Evolutionary conservation across 2,888 invertebrate species (phyloP).

Genomic region (Eristalis pertinax): DNA sequence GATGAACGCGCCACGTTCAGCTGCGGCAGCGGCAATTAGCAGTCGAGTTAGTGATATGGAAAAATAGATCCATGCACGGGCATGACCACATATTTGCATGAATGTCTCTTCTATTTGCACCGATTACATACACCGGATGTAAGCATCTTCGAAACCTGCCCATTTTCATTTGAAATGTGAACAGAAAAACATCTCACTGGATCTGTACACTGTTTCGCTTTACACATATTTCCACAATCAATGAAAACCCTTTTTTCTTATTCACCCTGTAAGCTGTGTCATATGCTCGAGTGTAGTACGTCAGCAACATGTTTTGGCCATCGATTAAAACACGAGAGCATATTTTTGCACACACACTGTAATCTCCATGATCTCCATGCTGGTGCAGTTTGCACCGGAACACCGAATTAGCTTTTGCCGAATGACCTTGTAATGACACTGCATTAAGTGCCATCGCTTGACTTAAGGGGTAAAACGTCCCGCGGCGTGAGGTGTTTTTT

Average conservation of each 20-base stretch:
- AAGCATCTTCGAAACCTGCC: no score
- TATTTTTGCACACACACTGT: neutral
- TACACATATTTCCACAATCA: neutral
- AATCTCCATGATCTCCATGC: constrained; percentile 3
- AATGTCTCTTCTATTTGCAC: no score
- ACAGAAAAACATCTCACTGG: no score
- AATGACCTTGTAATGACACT: constrained; percentile 60
- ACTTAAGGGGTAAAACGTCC: neutral
- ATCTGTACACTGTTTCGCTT: no score
- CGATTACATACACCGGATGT: no score
- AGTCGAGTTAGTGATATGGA: no score
- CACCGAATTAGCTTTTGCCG: constrained; percentile 9
- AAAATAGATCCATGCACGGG: no score
- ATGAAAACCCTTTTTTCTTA: neutral
- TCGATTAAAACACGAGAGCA: constrained; percentile 15
- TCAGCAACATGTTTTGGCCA: constrained; percentile 40
- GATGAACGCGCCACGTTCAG: neutral
- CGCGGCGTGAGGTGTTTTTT: neutral
- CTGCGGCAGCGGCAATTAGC: no score
- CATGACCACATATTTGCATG: no score
- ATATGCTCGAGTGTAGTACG: constrained; percentile 9
- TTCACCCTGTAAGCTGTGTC: neutral
- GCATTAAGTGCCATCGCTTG: constrained; percentile 1
- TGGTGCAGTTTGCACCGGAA: constrained; percentile 35
- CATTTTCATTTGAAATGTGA: no score